Percentiles rank a stretch among this genome's conserved stretches.
Evolutionary conservation across 2,888 invertebrate species (phyloP).

Genomic region (Yponomeuta cagnagella): DNA sequence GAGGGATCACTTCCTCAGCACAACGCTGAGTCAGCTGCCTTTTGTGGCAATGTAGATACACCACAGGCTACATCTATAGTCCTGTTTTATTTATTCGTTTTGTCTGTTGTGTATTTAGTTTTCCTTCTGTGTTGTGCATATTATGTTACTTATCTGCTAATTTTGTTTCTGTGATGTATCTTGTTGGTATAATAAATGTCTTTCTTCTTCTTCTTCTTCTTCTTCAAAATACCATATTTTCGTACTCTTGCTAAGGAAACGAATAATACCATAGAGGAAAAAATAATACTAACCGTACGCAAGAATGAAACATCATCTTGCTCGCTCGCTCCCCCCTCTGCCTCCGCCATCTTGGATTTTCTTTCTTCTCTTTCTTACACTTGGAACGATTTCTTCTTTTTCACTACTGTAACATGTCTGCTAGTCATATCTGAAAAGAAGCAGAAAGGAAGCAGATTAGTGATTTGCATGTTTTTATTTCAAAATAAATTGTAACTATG

Average conservation of each 20-base stretch:
- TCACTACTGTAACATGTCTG: conserved; percentile 35
- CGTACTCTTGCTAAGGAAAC: conserved; percentile 12
- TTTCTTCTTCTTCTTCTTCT: no score
- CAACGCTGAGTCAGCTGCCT: no score
- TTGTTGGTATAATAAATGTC: no score
- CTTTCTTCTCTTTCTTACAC: neutral
- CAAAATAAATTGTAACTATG: neutral
- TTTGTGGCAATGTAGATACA: no score
- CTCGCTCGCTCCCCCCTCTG: conserved; percentile 94
- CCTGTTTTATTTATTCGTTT: no score
- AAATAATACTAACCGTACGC: conserved; percentile 88
- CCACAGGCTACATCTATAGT: no score
- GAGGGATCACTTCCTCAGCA: no score
- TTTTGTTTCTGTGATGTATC: no score
- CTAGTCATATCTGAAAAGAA: conserved; percentile 57
- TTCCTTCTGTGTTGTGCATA: no score
- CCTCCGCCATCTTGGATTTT: conserved; percentile 85
- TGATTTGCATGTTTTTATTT: no score
- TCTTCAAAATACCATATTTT: conserved; percentile 20
- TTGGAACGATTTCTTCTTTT: neutral
- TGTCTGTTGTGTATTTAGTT: no score
- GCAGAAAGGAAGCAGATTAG: conserved; percentile 15
- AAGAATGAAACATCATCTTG: conserved; percentile 99
- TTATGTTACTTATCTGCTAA: no score
- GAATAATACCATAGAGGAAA: conserved; percentile 36